Percentiles rank a stretch among this genome's conserved stretches.
These are phyloP conservation scores for Sarcophilus harrisii DNA, from an alignment of 2,797 vertebrate genomes.

Conservation along the genomic window DNA sequence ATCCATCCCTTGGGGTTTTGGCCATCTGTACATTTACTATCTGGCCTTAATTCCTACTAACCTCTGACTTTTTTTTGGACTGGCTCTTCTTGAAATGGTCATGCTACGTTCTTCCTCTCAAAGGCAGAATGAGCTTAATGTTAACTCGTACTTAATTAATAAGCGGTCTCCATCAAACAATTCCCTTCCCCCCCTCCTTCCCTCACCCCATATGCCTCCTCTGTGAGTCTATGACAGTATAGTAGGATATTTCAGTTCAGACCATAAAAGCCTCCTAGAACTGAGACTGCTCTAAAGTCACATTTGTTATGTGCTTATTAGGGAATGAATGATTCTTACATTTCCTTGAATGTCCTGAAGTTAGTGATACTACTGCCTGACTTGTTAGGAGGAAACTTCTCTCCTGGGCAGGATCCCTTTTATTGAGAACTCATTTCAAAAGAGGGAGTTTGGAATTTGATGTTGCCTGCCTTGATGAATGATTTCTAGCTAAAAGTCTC, in stretches of 20 bases:
- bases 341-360: not conserved
- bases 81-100: not conserved
- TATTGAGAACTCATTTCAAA: constrained; percentile 8
- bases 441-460: not conserved
- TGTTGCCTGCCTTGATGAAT: not conserved
- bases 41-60: not conserved
- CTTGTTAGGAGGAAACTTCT: not conserved
- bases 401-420: not conserved
- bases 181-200: not conserved
- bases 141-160: not conserved
- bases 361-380: not conserved
- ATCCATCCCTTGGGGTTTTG: not conserved
- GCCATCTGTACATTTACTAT: not conserved
- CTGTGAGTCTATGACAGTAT: not conserved
- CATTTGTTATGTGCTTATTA: not conserved
- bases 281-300: not conserved
- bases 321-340: not conserved
- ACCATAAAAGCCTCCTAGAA: not conserved
- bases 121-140: not conserved
- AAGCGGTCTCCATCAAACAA: not conserved
- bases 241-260: not conserved
- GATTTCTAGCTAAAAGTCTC: not conserved
- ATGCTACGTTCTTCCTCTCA: not conserved
- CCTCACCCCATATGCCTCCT: not conserved
- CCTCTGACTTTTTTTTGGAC: not conserved